These are phyloP conservation scores for Meteorus cinctellus DNA, from an alignment of 2,888 invertebrate species.

Conservation along the genomic window DNA sequence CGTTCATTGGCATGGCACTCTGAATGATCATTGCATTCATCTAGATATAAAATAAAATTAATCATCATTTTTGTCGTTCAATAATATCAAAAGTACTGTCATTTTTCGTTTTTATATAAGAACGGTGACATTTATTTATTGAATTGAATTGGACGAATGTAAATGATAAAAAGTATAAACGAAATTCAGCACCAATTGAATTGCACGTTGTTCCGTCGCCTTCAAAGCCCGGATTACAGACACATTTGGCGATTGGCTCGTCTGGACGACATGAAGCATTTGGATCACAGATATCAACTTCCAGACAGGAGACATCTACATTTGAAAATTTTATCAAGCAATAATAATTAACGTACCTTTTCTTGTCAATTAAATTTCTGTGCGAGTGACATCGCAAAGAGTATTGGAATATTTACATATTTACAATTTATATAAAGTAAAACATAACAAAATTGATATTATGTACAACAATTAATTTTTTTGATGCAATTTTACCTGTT, in stretches of 20 bases:
- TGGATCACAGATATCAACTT: constrained; percentile 80
- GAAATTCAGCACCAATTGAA: constrained; percentile 75
- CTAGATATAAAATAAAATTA: constrained; percentile 58
- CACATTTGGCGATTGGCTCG: constrained; percentile 80
- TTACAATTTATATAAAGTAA: not conserved
- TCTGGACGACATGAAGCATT: constrained; percentile 86
- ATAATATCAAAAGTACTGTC: not conserved
- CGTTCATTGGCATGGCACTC: constrained; percentile 84
- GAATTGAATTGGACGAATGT: constrained; percentile 19
- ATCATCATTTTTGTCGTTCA: constrained; percentile 16
- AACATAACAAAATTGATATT: constrained; percentile 3
- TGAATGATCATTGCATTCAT: constrained; percentile 78
- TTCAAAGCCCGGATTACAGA: constrained; percentile 86
- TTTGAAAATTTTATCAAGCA: constrained; percentile 33
- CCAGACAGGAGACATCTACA: constrained; percentile 76
- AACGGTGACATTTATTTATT: constrained; percentile 52
- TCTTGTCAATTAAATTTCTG: not conserved
- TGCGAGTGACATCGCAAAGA: too few species aligned
- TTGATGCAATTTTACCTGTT: constrained; percentile 68
- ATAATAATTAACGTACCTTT: constrained; percentile 37
- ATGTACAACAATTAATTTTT: not conserved
- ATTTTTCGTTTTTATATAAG: constrained; percentile 1
- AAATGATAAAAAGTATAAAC: constrained; percentile 26
- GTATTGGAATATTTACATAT: not conserved
- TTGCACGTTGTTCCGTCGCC: constrained; percentile 89